These are phyloP conservation scores for Triplophysa dalaica DNA, from an alignment of 2,113 vertebrate genomes.

Conservation along the genomic window DNA sequence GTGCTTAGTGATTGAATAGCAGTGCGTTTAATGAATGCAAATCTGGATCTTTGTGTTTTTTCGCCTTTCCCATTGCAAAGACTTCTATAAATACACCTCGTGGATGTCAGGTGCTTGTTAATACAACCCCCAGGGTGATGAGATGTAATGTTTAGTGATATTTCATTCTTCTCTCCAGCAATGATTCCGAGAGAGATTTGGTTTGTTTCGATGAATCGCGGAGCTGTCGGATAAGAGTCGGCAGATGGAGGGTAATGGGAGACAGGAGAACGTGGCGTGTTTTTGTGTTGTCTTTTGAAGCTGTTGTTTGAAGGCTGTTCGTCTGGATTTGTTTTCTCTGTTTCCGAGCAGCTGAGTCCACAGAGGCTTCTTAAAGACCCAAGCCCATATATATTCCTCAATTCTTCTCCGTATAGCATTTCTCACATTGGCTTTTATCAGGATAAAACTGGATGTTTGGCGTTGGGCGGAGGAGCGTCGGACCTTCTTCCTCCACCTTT, in stretches of 20 bases:
- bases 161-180: conserved; percentile 15
- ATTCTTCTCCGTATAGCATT: neutral
- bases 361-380: conserved; percentile 58
- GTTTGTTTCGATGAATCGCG: neutral
- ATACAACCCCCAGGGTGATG: neutral
- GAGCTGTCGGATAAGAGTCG: neutral
- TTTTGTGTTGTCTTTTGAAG: conserved; percentile 52
- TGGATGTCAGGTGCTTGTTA: conserved; percentile 24
- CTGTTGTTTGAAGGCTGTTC: conserved; percentile 56
- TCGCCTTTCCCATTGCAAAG: conserved; percentile 54
- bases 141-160: conserved; percentile 15
- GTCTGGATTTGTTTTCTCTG: conserved; percentile 57
- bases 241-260: conserved; percentile 37
- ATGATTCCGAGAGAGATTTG: neutral
- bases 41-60: conserved; percentile 39
- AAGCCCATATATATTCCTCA: neutral
- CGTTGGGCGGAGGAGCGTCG: conserved; percentile 1
- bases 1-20: conserved; percentile 5
- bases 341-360: conserved; percentile 53
- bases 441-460: conserved; percentile 6
- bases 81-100: conserved; percentile 59
- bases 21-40: conserved; percentile 44
- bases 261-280: neutral
- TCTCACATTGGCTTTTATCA: neutral
- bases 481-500: neutral